Evolutionary conservation across 2,797 vertebrate species (phyloP), one percentile per base, ranked within the genome.

Genomic region (Phaenicophaeus curvirostris): DNA sequence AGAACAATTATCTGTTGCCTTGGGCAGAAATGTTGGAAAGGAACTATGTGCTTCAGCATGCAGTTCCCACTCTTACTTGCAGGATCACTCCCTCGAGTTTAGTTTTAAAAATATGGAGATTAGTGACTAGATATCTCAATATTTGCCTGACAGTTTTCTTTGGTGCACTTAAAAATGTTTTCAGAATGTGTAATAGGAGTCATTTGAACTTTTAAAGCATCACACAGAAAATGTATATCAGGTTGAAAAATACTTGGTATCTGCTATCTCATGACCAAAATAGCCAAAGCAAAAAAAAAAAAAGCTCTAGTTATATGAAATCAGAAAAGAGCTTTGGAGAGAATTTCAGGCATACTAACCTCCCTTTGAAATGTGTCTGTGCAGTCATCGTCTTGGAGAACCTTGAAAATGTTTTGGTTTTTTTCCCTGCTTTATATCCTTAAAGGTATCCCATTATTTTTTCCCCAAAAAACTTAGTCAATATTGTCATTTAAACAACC

Each of bases 301-400:
- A 39, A 55, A 58, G 20, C 24, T 67, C 27, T 35, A 27, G 25
- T 55, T 51, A 77, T 80, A 77, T 44, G 12, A 89, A 79, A 85
- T 33, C 9, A 65, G 63, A 14, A 57, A 63, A 62, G 89, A 53
- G 44, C 13, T 87, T 57, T 61, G 68, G 30, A 71, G 69, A 3
- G 1, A 77, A 80, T 74, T 92, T 67, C 30, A 59, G 35, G 59
- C n/a, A 48, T 16, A 79, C 39, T 18, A 63, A 58, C 23, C 18
- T 85, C 20, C 20, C n/a, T 80, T 75, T 62, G 51, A 87, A 92
- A 75, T n/a, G 13, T 25, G 17, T 41, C 19, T 82, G 14, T 85
- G 50, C 25, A 53, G 8, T n/a, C 0, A 0, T 53, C 0, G 0
- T 78, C 54, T 91, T 81, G 27, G 21, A 91, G 44, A 78, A 87